phyloP scores from a whole-genome alignment of 2,888 invertebrate genomes.

The Bursaphelenchus okinawaensis region DNA sequence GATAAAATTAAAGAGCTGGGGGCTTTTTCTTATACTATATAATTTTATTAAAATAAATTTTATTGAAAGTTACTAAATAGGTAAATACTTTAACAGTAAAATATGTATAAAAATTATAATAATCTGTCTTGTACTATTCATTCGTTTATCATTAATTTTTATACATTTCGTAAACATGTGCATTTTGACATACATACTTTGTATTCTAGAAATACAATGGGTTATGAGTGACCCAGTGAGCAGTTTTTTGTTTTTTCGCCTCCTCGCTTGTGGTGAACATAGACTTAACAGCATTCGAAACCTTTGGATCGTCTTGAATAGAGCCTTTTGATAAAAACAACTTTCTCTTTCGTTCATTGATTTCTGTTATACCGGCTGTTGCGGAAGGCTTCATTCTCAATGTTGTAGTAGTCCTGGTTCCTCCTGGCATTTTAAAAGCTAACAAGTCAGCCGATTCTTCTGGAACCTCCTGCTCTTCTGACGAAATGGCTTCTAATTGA shows the following conservation, averaged over 20 bases:
- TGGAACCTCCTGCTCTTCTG: too few species aligned
- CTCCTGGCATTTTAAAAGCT: neutral
- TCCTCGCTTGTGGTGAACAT: constrained; percentile 83
- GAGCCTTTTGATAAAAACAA: neutral
- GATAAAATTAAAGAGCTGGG: neutral
- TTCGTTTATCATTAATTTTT: too few species aligned
- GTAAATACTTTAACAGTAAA: too few species aligned
- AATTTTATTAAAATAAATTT: too few species aligned
- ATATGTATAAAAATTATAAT: too few species aligned
- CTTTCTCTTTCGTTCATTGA: neutral
- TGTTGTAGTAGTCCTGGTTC: neutral
- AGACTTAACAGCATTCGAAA: constrained; percentile 85
- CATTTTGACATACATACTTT: too few species aligned
- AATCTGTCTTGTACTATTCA: too few species aligned
- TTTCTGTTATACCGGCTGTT: neutral
- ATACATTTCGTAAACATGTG: too few species aligned
- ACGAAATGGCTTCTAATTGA: neutral
- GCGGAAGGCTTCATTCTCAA: neutral
- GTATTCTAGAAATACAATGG: constrained; percentile 65
- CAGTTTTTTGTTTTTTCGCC: constrained; percentile 78
- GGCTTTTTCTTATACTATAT: too few species aligned
- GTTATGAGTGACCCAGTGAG: constrained; percentile 97
- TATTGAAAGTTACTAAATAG: too few species aligned
- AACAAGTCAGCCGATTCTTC: constrained; percentile 4
- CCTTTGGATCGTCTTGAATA: constrained; percentile 71